phyloP scores from a whole-genome alignment of 2,113 vertebrate genomes.

The Machaerirhynchus nigripectus region DNA sequence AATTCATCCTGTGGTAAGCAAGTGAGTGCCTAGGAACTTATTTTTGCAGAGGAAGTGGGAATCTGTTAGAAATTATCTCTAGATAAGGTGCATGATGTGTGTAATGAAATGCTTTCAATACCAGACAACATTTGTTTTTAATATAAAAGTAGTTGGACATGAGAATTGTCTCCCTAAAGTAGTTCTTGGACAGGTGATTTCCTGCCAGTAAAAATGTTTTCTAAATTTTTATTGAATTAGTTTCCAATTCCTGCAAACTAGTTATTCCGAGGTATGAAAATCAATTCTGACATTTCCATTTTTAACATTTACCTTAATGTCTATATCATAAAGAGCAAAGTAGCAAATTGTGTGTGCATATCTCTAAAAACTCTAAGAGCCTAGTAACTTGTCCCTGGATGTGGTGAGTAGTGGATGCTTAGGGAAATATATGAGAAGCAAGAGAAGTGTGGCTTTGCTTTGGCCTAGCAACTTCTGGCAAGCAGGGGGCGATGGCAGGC shows the following conservation, averaged over 20 bases:
- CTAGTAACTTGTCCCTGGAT: neutral
- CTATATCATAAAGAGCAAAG: conserved; percentile 14
- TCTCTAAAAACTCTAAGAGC: neutral
- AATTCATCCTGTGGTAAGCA: conserved; percentile 54
- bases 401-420: neutral
- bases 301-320: conserved; percentile 29
- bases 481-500: neutral
- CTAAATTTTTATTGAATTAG: conserved; percentile 53
- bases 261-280: conserved; percentile 44
- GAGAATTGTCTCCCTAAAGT: conserved; percentile 52
- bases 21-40: conserved; percentile 59
- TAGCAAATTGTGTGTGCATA: neutral
- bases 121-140: conserved; percentile 74
- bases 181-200: conserved; percentile 64
- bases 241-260: conserved; percentile 43
- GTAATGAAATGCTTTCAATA: conserved; percentile 68
- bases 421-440: neutral
- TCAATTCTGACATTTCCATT: conserved; percentile 15
- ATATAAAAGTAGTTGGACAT: conserved; percentile 62
- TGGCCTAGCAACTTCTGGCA: neutral
- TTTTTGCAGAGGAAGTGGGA: conserved; percentile 60
- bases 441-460: neutral
- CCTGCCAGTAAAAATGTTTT: conserved; percentile 62
- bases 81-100: conserved; percentile 64
- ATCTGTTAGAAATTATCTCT: conserved; percentile 76